Evolutionary conservation across 2,888 invertebrate genomes (phyloP).

Genomic region (Noctua pronuba): DNA sequence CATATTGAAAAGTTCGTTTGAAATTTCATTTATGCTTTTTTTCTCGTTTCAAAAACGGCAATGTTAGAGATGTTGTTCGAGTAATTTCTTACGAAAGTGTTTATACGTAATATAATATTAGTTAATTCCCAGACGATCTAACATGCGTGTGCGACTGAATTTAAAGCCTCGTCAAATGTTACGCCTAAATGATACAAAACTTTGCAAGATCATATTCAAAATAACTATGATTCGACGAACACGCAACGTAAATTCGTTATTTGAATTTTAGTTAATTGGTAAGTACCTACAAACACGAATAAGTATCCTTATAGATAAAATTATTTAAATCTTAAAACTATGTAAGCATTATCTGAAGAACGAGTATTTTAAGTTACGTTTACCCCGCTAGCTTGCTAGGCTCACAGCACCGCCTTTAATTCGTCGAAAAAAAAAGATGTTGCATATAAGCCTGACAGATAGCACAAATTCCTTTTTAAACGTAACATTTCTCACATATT

Average conservation of each 20-base stretch:
- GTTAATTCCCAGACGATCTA: not conserved
- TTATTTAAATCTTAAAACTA: not conserved
- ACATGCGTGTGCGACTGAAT: not conserved
- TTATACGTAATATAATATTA: not conserved
- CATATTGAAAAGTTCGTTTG: not conserved
- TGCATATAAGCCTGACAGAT: not conserved
- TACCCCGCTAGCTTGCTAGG: not conserved
- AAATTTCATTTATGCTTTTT: not conserved
- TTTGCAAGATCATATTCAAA: not conserved
- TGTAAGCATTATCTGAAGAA: not conserved
- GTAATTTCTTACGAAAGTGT: not conserved
- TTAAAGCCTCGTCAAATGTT: not conserved
- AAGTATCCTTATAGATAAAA: not conserved
- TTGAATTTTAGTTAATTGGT: not conserved
- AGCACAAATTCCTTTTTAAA: conserved; percentile 24
- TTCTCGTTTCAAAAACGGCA: not conserved
- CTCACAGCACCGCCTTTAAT: not conserved
- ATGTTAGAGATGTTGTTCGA: not conserved
- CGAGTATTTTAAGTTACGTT: not conserved
- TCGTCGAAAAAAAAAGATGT: not conserved
- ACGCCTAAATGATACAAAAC: too few species aligned
- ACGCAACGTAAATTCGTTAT: not conserved
- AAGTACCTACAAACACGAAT: not conserved
- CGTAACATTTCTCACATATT: conserved; percentile 25
- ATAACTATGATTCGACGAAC: not conserved